Base-by-base conservation (phyloP, 2,113 vertebrate species). In the Struthio camelus region DNA sequence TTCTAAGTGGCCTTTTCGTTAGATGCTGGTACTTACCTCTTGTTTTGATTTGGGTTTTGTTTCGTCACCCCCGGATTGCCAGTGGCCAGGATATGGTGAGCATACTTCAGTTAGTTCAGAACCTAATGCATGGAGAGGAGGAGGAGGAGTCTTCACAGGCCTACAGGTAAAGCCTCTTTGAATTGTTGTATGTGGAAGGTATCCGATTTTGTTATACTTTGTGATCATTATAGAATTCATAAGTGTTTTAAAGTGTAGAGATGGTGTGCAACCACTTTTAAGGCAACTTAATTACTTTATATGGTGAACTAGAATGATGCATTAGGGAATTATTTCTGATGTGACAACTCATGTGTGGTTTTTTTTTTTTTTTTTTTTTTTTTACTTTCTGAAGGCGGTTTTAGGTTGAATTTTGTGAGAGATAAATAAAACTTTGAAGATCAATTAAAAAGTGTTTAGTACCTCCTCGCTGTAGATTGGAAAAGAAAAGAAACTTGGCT, bases 61-160 rank as follows among this genome's bases (percentile, higher is more conserved):
- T 81, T 83, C 16, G n/a, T 10, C 3, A 72, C 8, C 16, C 16
- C 23, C 0, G 17, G 4, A 44, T 6, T 0, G 1, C 11, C 97
- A 99, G 99, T 82, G 99, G 99, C 51, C 99, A 99, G 93, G 98
- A 99, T 70, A 98, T 99, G 95, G 97, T 98, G 90, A 98, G 98
- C 94, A 98, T 99, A 32, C 98, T 99, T 48, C 99, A 99, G 91
- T 93, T 99, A 25, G 98, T 99, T 59, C 99, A 99, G 95, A 99
- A 98, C 80, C 98, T 99, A 9, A 99, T 99, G 97, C 98, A 99
- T 10, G 99, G 99, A 80, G 99, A 99, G 5, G 98, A 99, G 32
- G 98, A 98, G 6, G 98, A 99, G 76, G 98, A 99, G 56, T 97
- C 94, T 25, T 80, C 96, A 19, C 98, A 97, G 80, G 96, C 97